phyloP scores from a whole-genome alignment of 2,888 invertebrate species.

The Diaprepes abbreviatus region DNA sequence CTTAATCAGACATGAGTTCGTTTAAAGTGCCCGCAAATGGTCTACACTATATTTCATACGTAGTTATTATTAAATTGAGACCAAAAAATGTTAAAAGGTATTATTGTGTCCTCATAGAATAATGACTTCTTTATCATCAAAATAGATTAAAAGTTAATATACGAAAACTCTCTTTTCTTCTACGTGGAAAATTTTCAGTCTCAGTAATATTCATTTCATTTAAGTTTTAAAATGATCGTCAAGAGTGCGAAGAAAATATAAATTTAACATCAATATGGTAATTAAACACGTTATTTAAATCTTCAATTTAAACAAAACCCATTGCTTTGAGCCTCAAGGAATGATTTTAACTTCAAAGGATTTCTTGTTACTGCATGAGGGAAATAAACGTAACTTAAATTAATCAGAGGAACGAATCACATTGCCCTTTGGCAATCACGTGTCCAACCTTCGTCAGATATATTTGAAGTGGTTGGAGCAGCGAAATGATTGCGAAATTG shows the following conservation, averaged over 20 bases:
- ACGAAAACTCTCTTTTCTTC: no score
- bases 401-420: slow-evolving; percentile 38
- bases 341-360: slow-evolving; percentile 34
- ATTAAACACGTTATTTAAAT: slow-evolving; percentile 23
- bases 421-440: slow-evolving; percentile 38
- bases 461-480: slow-evolving; percentile 25
- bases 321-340: slow-evolving; percentile 32
- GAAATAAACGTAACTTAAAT: slow-evolving; percentile 39
- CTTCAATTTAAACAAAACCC: slow-evolving; percentile 25
- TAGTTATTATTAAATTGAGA: no score
- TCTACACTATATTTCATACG: no score
- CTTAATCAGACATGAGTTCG: no score
- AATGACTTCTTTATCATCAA: no score
- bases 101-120: no score
- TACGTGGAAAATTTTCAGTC: no score
- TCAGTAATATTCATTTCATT: no score
- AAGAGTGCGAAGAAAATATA: background rate
- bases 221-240: no score
- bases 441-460: slow-evolving; percentile 43
- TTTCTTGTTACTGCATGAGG: slow-evolving; percentile 34
- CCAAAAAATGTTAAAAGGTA: no score
- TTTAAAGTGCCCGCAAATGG: no score
- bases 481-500: background rate
- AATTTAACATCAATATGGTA: slow-evolving; percentile 24
- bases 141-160: no score